A percentile compares a stretch with the other conserved stretches of the same genome.
These are phyloP conservation scores for Thyatira batis DNA, from an alignment of 2,888 invertebrate species.

Conservation along the genomic window DNA sequence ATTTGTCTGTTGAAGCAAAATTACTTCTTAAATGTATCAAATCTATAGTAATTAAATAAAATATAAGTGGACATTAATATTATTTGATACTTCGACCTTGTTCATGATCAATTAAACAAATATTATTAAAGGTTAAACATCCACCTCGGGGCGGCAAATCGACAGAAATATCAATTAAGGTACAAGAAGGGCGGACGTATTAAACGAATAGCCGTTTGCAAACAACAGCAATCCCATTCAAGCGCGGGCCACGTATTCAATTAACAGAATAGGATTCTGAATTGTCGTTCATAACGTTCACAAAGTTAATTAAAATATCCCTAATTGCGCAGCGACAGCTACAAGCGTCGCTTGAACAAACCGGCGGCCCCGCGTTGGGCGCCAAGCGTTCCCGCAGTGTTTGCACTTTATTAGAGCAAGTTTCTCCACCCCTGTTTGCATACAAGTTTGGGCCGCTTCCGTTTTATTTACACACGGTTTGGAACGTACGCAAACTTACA, in stretches of 20 bases:
- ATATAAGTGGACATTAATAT: too few species aligned
- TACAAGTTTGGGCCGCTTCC: constrained; percentile 52
- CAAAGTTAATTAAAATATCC: constrained; percentile 72
- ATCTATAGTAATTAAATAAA: too few species aligned
- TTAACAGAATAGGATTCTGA: constrained; percentile 69
- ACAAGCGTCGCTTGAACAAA: constrained; percentile 26
- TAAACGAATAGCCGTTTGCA: constrained; percentile 49
- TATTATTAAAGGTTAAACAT: constrained; percentile 16
- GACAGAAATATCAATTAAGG: constrained; percentile 39
- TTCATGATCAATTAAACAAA: constrained; percentile 10
- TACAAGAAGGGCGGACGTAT: constrained; percentile 26
- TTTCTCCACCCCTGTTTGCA: constrained; percentile 64
- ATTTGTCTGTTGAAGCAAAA: too few species aligned
- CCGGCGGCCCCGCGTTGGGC: constrained; percentile 14
- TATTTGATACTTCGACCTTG: too few species aligned
- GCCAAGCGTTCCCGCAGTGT: constrained; percentile 54
- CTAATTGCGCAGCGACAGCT: constrained; percentile 52
- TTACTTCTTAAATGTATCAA: too few species aligned
- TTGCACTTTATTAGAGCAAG: constrained; percentile 74
- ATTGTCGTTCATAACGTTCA: constrained; percentile 61
- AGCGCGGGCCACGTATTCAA: constrained; percentile 61
- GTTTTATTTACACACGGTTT: constrained; percentile 53
- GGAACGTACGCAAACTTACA: constrained; percentile 41
- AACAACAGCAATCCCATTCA: constrained; percentile 48
- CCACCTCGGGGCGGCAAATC: constrained; percentile 13